A percentile compares a stretch with the other conserved stretches of the same genome.
phyloP scores from a whole-genome alignment of 2,888 invertebrate genomes.

The Deroplatys truncata region DNA sequence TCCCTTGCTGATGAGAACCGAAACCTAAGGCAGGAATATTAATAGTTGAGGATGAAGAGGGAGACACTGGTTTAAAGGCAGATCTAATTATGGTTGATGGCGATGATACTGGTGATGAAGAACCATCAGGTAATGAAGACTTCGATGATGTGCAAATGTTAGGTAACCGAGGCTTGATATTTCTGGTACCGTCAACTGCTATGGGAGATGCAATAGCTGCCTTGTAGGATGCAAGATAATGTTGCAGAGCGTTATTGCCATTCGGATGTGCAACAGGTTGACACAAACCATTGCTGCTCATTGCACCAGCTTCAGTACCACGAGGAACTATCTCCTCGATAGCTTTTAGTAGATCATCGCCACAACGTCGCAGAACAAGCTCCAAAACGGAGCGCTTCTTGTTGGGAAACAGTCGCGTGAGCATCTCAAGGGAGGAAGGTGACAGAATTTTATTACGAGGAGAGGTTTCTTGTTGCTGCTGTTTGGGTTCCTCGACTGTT shows the following conservation, averaged over 20 bases:
- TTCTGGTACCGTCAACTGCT: background rate
- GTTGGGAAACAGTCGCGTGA: slow-evolving; percentile 84
- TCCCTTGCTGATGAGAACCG: background rate
- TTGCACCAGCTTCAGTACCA: background rate
- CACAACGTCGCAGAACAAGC: slow-evolving; percentile 85
- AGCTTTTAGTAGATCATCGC: slow-evolving; percentile 84
- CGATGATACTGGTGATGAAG: background rate
- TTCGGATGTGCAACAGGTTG: background rate
- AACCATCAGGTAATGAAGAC: background rate
- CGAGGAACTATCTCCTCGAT: slow-evolving; percentile 71
- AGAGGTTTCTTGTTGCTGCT: slow-evolving; percentile 23
- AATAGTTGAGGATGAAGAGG: background rate
- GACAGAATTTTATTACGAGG: slow-evolving; percentile 29
- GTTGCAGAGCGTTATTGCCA: slow-evolving; percentile 25
- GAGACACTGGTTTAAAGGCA: slow-evolving; percentile 29
- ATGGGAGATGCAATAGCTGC: background rate
- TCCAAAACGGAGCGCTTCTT: slow-evolving; percentile 85
- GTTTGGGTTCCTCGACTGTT: background rate
- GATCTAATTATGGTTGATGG: slow-evolving; percentile 1
- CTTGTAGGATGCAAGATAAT: slow-evolving; percentile 21
- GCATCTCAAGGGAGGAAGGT: slow-evolving; percentile 66
- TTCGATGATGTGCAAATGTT: background rate
- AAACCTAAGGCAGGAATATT: background rate
- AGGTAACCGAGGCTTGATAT: background rate
- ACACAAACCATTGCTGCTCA: background rate